Conservation (phyloP, 2,888 invertebrate species). For the Dromius quadrimaculatus region DNA sequence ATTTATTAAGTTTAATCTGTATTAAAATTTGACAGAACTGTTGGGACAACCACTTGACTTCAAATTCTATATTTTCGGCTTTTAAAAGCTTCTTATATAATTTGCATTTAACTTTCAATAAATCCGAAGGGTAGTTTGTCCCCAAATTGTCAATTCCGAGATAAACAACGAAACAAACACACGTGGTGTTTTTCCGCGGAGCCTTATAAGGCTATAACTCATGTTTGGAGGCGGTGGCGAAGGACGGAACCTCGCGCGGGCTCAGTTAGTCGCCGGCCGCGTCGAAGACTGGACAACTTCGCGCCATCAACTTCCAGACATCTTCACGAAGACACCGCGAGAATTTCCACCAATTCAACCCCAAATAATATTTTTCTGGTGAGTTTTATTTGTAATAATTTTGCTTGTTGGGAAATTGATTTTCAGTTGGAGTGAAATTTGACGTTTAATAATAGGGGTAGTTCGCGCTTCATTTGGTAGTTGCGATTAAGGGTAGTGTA, state of each 20-base stretch:
- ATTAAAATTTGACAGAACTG: no score
- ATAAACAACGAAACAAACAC: constrained; percentile 34
- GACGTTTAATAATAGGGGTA: constrained; percentile 9
- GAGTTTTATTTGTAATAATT: constrained; percentile 3
- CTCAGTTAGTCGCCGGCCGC: constrained; percentile 34
- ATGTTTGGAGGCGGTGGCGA: constrained; percentile 18
- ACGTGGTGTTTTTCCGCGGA: constrained; percentile 15
- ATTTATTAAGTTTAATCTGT: no score
- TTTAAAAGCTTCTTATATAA: no score
- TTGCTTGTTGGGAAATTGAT: neutral
- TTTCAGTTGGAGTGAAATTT: neutral
- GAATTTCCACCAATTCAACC: neutral
- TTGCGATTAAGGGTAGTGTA: constrained; percentile 13
- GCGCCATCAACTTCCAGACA: constrained; percentile 1
- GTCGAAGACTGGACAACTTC: constrained; percentile 23
- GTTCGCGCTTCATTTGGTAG: constrained; percentile 4
- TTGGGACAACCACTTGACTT: no score
- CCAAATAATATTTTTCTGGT: neutral
- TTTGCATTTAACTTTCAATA: no score
- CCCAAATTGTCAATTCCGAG: no score
- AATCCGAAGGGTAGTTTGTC: no score
- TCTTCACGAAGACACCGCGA: constrained; percentile 9
- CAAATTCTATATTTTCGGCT: no score
- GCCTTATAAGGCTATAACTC: constrained; percentile 40
- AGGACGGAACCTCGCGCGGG: constrained; percentile 24